phyloP scores from a whole-genome alignment of 1,140 invertebrate species.

The Drosophila saltans region DNA sequence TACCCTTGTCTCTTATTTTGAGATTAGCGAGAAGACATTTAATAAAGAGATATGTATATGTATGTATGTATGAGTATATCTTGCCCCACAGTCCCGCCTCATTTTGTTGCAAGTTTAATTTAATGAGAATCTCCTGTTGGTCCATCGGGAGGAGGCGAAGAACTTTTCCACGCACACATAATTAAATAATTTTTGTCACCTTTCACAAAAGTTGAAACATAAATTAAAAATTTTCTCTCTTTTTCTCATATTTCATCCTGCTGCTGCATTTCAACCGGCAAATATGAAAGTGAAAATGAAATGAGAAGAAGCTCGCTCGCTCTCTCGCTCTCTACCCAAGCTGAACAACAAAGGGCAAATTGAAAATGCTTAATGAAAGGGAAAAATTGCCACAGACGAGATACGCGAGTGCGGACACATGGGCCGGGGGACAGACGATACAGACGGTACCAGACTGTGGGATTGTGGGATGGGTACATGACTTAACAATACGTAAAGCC shows the following conservation, averaged over 20 bases:
- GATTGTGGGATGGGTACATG: conserved; percentile 5
- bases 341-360: conserved; percentile 28
- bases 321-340: neutral
- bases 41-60: conserved; percentile 40
- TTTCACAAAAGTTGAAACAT: conserved; percentile 58
- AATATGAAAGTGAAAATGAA: conserved; percentile 50
- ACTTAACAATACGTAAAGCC: conserved; percentile 15
- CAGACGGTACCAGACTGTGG: conserved; percentile 14
- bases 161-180: conserved; percentile 46
- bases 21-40: conserved; percentile 47
- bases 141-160: neutral
- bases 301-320: neutral
- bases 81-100: neutral
- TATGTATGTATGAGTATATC: neutral
- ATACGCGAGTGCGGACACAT: neutral
- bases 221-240: conserved; percentile 57
- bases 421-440: neutral
- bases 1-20: conserved; percentile 59
- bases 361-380: conserved; percentile 69
- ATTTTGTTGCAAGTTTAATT: conserved; percentile 8
- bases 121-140: neutral
- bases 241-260: neutral
- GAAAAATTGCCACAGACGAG: conserved; percentile 50
- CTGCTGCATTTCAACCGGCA: conserved; percentile 27
- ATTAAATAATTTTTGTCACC: conserved; percentile 68